phyloP scores from a whole-genome alignment of 2,113 vertebrate genomes.

The Tenrec ecaudatus region DNA sequence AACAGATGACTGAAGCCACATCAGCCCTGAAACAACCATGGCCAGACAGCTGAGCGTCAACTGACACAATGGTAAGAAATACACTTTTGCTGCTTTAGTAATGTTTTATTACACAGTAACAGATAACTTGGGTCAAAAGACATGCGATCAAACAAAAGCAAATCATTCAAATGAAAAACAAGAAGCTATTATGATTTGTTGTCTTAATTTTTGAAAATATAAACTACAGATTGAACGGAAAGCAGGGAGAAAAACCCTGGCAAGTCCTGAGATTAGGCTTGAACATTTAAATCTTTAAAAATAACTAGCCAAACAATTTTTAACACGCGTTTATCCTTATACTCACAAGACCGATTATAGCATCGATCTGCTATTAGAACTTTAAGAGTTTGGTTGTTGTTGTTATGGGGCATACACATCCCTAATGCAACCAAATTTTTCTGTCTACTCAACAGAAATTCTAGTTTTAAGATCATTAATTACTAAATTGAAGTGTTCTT shows the following conservation, averaged over 20 bases:
- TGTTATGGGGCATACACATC: not conserved
- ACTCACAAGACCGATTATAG: conserved; percentile 56
- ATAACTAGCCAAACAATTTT: conserved; percentile 37
- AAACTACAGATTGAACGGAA: conserved; percentile 76
- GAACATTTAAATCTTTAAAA: conserved; percentile 60
- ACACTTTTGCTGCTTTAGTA: not conserved
- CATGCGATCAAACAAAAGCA: not conserved
- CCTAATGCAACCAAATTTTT: conserved; percentile 19
- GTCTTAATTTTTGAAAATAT: conserved; percentile 83
- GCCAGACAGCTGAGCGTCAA: not conserved
- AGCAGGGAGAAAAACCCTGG: conserved; percentile 40
- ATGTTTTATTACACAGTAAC: not conserved
- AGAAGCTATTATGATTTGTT: conserved; percentile 16
- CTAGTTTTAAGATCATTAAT: conserved; percentile 5
- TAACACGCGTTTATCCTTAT: conserved; percentile 39
- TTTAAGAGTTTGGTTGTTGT: conserved; percentile 1
- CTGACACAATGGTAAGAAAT: not conserved
- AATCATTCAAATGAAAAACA: conserved; percentile 36
- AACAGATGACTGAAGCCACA: no score
- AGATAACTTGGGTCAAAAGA: conserved; percentile 3
- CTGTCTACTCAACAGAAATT: conserved; percentile 5
- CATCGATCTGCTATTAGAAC: not conserved
- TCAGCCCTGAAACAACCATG: not conserved
- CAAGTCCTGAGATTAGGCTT: conserved; percentile 80
- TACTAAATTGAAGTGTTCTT: conserved; percentile 42